Conservation (phyloP, 1,140 invertebrate genomes). For the Drosophila orena region DNA sequence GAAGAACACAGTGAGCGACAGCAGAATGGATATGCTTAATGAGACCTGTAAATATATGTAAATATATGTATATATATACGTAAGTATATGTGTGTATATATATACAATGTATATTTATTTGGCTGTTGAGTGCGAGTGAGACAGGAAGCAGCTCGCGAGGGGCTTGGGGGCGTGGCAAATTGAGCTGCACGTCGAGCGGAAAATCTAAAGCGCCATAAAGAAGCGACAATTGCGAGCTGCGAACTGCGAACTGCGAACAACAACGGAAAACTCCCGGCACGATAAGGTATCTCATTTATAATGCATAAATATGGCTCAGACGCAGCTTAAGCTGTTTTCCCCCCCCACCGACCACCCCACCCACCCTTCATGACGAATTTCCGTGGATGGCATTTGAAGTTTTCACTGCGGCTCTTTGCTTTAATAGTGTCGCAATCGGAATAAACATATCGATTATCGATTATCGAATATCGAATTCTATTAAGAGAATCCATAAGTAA, state of each 20-base stretch:
- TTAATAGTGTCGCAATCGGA: slow-evolving; percentile 9
- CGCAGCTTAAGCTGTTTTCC: slow-evolving; percentile 8
- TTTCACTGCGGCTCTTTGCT: neutral
- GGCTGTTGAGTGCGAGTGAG: neutral
- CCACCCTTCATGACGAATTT: too few relatives aligned
- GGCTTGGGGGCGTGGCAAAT: slow-evolving; percentile 51
- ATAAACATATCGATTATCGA: slow-evolving; percentile 9
- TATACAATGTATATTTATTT: slow-evolving; percentile 5
- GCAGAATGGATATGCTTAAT: slow-evolving; percentile 98
- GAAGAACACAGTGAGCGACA: slow-evolving; percentile 99
- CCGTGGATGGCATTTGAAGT: neutral
- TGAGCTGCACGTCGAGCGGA: slow-evolving; percentile 66
- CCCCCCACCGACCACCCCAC: too few relatives aligned
- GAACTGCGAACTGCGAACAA: slow-evolving; percentile 38
- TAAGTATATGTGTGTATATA: slow-evolving; percentile 43
- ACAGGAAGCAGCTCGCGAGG: slow-evolving; percentile 1
- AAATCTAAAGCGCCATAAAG: slow-evolving; percentile 59
- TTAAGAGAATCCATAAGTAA: too few relatives aligned
- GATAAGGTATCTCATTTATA: slow-evolving; percentile 49
- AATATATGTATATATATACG: slow-evolving; percentile 19
- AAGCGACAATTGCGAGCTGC: slow-evolving; percentile 57
- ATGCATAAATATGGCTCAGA: slow-evolving; percentile 45
- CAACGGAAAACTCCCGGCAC: slow-evolving; percentile 33
- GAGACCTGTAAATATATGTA: slow-evolving; percentile 89
- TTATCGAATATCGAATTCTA: too few relatives aligned